These are phyloP conservation scores for Neoaliturus tenellus DNA, from an alignment of 2,888 invertebrate species.

Conservation along the genomic window DNA sequence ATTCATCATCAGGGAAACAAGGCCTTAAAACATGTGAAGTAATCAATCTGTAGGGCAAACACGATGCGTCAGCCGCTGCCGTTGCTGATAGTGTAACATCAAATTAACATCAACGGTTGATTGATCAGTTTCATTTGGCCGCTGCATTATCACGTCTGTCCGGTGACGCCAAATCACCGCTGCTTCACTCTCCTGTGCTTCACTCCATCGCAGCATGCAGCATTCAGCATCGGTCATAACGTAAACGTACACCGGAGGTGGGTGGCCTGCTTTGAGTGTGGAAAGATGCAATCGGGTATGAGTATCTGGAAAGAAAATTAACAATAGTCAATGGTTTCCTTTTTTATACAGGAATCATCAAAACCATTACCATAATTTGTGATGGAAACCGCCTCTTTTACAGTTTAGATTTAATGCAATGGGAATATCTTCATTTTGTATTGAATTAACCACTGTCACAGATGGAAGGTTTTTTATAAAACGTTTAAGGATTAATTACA, in stretches of 20 bases:
- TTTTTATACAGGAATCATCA: no score
- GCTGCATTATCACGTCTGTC: conserved; percentile 38
- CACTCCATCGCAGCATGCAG: background rate
- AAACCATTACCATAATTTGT: no score
- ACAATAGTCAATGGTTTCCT: no score
- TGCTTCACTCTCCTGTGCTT: background rate
- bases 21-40: conserved; percentile 51
- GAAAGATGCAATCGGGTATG: background rate
- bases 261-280: background rate
- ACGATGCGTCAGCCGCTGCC: conserved; percentile 42
- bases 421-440: no score
- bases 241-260: background rate
- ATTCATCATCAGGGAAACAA: conserved; percentile 43
- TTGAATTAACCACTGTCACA: no score
- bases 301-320: no score
- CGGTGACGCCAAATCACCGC: conserved; percentile 35
- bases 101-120: conserved; percentile 48
- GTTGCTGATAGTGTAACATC: conserved; percentile 49
- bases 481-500: no score
- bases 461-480: no score
- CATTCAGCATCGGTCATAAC: no score
- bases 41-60: conserved; percentile 48
- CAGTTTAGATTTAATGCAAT: no score
- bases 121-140: conserved; percentile 49
- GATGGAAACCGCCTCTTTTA: no score